Evolutionary conservation across 2,888 invertebrate genomes (phyloP).

Genomic region (Diarsia dahlii): DNA sequence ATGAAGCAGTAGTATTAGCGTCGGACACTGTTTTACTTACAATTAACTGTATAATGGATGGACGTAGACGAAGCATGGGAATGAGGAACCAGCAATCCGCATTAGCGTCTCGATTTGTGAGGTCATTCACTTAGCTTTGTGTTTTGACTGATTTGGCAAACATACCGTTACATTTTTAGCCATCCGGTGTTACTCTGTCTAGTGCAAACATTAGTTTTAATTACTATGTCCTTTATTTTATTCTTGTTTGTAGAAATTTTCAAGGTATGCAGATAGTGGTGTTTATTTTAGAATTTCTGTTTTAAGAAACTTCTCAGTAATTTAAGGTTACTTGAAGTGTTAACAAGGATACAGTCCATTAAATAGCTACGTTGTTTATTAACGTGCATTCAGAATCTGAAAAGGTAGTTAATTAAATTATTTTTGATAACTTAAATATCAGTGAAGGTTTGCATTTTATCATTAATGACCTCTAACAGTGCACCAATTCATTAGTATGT

Average conservation of each 20-base stretch:
- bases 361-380: neutral
- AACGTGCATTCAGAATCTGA: neutral
- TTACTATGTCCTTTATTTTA: slow-evolving; percentile 27
- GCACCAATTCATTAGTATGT: neutral
- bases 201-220: slow-evolving; percentile 37
- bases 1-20: slow-evolving; percentile 24
- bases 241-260: slow-evolving; percentile 57
- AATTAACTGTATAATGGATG: slow-evolving; percentile 53
- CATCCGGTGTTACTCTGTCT: slow-evolving; percentile 61
- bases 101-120: slow-evolving; percentile 70
- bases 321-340: slow-evolving; percentile 15
- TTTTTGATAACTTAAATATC: neutral
- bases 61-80: slow-evolving; percentile 54
- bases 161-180: slow-evolving; percentile 84
- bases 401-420: slow-evolving; percentile 6
- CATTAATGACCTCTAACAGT: neutral
- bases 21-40: slow-evolving; percentile 47
- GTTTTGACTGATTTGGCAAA: slow-evolving; percentile 84
- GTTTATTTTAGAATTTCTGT: slow-evolving; percentile 29
- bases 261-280: slow-evolving; percentile 51
- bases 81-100: slow-evolving; percentile 64
- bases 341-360: slow-evolving; percentile 13
- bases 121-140: slow-evolving; percentile 85
- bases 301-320: slow-evolving; percentile 28
- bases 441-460: neutral